Evolutionary conservation across 2,113 vertebrate genomes (phyloP).

Genomic region (Tragulus kanchil): DNA sequence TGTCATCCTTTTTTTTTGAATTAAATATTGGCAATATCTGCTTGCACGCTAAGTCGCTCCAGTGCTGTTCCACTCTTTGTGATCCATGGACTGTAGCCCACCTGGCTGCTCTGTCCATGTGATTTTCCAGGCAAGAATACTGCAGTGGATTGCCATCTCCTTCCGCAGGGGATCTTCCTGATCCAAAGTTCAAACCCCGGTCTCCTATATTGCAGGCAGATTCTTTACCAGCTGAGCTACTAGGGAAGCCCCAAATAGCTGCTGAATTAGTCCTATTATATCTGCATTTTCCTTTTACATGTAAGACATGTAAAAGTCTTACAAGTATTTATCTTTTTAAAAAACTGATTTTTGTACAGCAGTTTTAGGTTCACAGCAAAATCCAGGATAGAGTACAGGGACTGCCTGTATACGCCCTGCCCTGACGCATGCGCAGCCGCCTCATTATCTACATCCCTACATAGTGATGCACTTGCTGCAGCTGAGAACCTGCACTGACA

Average conservation of each 20-base stretch:
- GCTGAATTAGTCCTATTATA: neutral
- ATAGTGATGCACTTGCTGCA: neutral
- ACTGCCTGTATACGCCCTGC: neutral
- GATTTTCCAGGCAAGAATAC: too few relatives aligned
- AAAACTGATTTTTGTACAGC: neutral
- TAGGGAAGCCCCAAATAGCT: too few relatives aligned
- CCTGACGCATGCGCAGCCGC: neutral
- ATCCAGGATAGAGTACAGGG: neutral
- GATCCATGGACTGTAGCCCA: too few relatives aligned
- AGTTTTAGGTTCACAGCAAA: slow-evolving; percentile 28
- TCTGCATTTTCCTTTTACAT: neutral
- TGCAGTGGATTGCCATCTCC: too few relatives aligned
- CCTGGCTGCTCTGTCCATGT: too few relatives aligned
- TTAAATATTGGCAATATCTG: neutral
- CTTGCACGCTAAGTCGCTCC: neutral
- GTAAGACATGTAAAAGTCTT: neutral
- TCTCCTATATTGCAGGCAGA: too few relatives aligned
- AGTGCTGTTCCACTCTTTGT: too few relatives aligned
- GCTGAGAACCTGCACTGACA: neutral
- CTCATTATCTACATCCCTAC: neutral
- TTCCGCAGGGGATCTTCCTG: too few relatives aligned
- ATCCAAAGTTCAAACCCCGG: too few relatives aligned
- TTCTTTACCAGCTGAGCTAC: too few relatives aligned
- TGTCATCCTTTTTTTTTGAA: neutral
- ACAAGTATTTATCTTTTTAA: neutral